A percentile compares a stretch with the other conserved stretches of the same genome.
phyloP scores from a whole-genome alignment of 2,797 vertebrate genomes.

The Carapus acus region DNA sequence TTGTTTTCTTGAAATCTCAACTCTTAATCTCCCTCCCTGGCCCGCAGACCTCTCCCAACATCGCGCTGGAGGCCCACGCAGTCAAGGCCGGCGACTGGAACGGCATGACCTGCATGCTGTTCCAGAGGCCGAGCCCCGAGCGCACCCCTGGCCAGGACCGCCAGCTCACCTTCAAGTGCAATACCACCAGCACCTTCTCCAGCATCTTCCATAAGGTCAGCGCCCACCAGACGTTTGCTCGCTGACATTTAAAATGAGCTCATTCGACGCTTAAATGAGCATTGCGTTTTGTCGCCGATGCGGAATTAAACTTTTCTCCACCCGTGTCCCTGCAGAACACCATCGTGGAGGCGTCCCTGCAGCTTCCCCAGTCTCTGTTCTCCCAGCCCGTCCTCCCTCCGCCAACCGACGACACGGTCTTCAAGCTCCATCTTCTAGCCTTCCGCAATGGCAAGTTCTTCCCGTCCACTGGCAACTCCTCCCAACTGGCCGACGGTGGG shows the following conservation, averaged over 20 bases:
- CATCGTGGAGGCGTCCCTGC: slow-evolving; percentile 88
- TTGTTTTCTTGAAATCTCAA: neutral
- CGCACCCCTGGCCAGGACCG: slow-evolving; percentile 76
- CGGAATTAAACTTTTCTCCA: neutral
- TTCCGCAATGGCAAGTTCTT: slow-evolving; percentile 97
- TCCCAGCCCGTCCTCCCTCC: slow-evolving; percentile 66
- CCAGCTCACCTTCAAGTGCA: slow-evolving; percentile 95
- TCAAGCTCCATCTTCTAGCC: slow-evolving; percentile 90
- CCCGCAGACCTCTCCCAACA: slow-evolving; percentile 90
- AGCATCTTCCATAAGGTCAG: slow-evolving; percentile 86
- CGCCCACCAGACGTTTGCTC: neutral
- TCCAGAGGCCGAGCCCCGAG: slow-evolving; percentile 82
- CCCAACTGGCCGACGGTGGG: slow-evolving; percentile 78
- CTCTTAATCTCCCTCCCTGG: neutral
- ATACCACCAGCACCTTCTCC: slow-evolving; percentile 85
- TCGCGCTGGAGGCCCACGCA: slow-evolving; percentile 89
- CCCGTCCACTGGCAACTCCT: slow-evolving; percentile 88
- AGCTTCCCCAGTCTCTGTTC: slow-evolving; percentile 89
- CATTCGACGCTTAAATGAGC: neutral
- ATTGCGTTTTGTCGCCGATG: neutral
- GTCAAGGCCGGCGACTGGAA: slow-evolving; percentile 85
- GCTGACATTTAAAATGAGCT: neutral
- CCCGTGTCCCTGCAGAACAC: slow-evolving; percentile 75
- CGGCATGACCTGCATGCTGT: slow-evolving; percentile 94
- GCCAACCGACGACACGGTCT: slow-evolving; percentile 78